Conservation (phyloP, 2,113 vertebrate species). For the Coreoperca whiteheadi region DNA sequence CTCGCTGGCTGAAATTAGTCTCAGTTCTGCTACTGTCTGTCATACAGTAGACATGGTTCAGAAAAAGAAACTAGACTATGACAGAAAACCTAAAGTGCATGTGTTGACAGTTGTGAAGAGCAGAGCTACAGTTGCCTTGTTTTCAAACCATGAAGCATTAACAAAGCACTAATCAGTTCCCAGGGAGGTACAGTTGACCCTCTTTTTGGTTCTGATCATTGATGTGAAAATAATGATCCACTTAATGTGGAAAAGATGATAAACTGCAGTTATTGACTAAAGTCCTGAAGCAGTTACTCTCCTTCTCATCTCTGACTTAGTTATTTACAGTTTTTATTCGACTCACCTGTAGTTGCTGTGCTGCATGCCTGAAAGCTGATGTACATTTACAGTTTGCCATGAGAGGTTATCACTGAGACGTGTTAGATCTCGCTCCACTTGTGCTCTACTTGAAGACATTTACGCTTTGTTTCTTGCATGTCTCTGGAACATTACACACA, state of each 20-base stretch:
- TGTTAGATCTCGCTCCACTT: slow-evolving; percentile 27
- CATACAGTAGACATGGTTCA: neutral
- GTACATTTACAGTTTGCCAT: neutral
- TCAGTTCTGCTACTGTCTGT: neutral
- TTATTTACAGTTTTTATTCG: neutral
- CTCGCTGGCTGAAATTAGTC: neutral
- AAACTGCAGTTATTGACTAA: neutral
- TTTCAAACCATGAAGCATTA: slow-evolving; percentile 13
- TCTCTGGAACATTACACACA: neutral
- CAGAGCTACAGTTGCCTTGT: neutral
- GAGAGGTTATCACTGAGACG: neutral
- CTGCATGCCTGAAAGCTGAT: neutral
- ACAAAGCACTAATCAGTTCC: slow-evolving; percentile 12
- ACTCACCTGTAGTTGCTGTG: neutral
- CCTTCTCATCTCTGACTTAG: neutral
- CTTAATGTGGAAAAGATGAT: neutral
- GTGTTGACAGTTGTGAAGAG: neutral
- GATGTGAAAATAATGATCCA: neutral
- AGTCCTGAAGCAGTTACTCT: neutral
- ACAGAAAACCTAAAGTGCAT: neutral
- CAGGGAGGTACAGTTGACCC: neutral
- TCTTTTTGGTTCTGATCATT: slow-evolving; percentile 3
- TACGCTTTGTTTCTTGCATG: neutral
- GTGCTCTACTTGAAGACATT: neutral
- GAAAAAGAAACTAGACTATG: neutral